Evolutionary conservation across 2,797 vertebrate species (phyloP).

Genomic region (Mus minutoides): DNA sequence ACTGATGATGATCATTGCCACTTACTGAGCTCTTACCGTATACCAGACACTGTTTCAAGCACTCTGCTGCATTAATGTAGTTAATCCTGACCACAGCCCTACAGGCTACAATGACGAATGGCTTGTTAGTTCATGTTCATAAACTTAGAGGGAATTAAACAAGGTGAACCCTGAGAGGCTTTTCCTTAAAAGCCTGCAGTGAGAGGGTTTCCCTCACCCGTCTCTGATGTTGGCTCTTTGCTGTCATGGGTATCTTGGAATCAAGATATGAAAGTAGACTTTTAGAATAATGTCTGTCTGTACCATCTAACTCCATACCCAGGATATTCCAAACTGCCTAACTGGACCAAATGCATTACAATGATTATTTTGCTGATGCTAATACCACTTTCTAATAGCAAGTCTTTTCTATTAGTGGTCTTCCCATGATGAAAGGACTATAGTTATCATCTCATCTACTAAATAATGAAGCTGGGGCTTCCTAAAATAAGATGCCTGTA

Average conservation of each 20-base stretch:
- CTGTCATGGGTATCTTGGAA: no score
- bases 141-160: background rate
- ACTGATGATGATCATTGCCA: slow-evolving; percentile 10
- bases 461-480: background rate
- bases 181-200: background rate
- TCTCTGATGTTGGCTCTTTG: background rate
- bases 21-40: slow-evolving; percentile 19
- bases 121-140: background rate
- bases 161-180: background rate
- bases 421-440: background rate
- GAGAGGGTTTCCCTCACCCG: background rate
- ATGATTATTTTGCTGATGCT: background rate
- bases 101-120: background rate
- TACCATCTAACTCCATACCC: background rate
- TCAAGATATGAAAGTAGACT: background rate
- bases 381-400: background rate
- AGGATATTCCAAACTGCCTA: background rate
- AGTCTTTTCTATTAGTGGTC: background rate
- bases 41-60: background rate
- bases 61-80: background rate
- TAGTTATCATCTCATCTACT: background rate
- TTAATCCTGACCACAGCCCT: background rate
- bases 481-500: background rate
- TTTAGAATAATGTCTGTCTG: background rate
- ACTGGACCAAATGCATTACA: background rate